These are phyloP conservation scores for Pseudoatta argentina DNA, from an alignment of 1,140 invertebrate species.

Conservation along the genomic window DNA sequence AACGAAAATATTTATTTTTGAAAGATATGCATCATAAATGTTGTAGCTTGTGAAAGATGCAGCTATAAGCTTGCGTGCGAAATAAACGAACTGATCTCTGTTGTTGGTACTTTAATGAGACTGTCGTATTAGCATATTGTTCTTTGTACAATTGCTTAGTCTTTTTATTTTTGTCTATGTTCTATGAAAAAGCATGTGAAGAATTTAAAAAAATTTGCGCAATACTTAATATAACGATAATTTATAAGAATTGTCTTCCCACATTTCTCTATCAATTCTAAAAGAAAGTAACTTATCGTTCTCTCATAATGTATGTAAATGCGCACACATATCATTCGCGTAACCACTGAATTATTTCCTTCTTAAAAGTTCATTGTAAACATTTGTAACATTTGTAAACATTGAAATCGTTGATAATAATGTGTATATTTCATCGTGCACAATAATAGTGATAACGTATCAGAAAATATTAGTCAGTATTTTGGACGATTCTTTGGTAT, in stretches of 20 bases:
- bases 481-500: slow-evolving; percentile 77
- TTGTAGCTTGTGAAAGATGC: slow-evolving; percentile 38
- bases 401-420: slow-evolving; percentile 31
- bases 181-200: slow-evolving; percentile 13
- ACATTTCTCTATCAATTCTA: slow-evolving; percentile 47
- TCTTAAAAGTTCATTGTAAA: slow-evolving; percentile 22
- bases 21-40: slow-evolving; percentile 33
- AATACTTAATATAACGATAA: slow-evolving; percentile 71
- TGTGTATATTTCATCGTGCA: slow-evolving; percentile 41
- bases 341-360: slow-evolving; percentile 19
- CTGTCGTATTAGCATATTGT: slow-evolving; percentile 64
- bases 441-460: slow-evolving; percentile 64
- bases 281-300: slow-evolving; percentile 20
- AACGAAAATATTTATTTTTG: neutral
- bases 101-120: slow-evolving; percentile 71
- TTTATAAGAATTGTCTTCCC: slow-evolving; percentile 70
- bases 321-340: slow-evolving; percentile 60
- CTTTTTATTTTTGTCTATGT: slow-evolving; percentile 35
- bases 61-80: slow-evolving; percentile 50
- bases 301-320: slow-evolving; percentile 28
- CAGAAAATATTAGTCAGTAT: slow-evolving; percentile 76
- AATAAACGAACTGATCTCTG: slow-evolving; percentile 67
- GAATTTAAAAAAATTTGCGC: slow-evolving; percentile 63
- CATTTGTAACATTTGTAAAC: slow-evolving; percentile 1
- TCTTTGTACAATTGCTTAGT: slow-evolving; percentile 46